Evolutionary conservation across 2,888 invertebrate species (phyloP).

Genomic region (Patella pellucida): DNA sequence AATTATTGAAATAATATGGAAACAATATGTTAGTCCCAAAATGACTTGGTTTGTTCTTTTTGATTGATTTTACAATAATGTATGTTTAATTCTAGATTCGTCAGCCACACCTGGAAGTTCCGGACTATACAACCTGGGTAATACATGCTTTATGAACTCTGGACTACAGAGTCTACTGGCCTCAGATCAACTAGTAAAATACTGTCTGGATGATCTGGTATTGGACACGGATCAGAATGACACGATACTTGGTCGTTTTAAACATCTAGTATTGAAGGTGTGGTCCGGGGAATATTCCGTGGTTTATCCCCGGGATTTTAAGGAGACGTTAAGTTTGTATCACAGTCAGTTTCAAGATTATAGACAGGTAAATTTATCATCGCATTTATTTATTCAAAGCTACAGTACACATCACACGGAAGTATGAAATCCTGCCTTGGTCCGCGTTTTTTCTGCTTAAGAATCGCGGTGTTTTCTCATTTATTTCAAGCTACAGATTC

Average conservation of each 20-base stretch:
- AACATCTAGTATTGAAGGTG: constrained; percentile 74
- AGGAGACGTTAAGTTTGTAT: constrained; percentile 75
- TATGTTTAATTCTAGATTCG: constrained; percentile 44
- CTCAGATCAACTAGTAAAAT: constrained; percentile 76
- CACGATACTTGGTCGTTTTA: constrained; percentile 74
- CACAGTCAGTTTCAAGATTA: constrained; percentile 78
- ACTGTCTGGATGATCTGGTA: constrained; percentile 71
- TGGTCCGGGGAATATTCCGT: constrained; percentile 76
- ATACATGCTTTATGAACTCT: constrained; percentile 92
- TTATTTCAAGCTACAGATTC: too few relatives aligned
- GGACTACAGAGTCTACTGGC: constrained; percentile 86
- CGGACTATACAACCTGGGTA: constrained; percentile 86
- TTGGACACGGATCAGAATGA: constrained; percentile 38
- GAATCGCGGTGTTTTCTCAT: too few relatives aligned
- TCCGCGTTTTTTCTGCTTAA: too few relatives aligned
- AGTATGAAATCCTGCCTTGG: too few relatives aligned
- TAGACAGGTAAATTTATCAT: constrained; percentile 73
- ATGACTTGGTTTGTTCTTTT: too few relatives aligned
- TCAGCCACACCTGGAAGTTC: constrained; percentile 73
- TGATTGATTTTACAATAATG: background rate
- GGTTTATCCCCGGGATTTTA: constrained; percentile 76
- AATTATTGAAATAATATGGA: too few relatives aligned
- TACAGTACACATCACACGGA: too few relatives aligned
- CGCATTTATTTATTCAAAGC: too few relatives aligned
- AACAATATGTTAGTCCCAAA: too few relatives aligned